Base-by-base conservation (phyloP, 2,797 vertebrate species). In the Limnodromus scolopaceus region DNA sequence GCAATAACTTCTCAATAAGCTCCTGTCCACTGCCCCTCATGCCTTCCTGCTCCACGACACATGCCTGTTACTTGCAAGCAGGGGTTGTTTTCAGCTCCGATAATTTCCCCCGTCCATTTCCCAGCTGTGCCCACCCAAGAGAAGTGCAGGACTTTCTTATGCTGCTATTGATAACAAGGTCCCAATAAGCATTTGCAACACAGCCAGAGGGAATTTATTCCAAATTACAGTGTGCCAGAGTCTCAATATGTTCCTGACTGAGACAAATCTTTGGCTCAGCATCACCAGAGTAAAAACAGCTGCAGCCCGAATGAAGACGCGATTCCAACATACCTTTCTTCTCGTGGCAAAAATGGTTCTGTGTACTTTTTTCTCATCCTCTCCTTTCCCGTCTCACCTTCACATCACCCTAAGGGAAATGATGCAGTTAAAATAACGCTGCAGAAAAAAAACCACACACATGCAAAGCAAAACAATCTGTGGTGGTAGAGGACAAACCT, bases 211-310 rank as follows among this genome's bases (percentile, higher is more conserved):
- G 39, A 91, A 95, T 48, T 58, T 82, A 69, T 89, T 92, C 74
- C 77, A 91, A 96, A 88, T 76, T 41, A 75, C 49, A 82, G 38
- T 6, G 6, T 79, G 80, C 92, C 81, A 89, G 70, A 82, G 45
- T 70, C 69, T 94, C 92, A 93, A 87, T 89, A 41, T 39, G 74
- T 74, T 96, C 74, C 90, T 63, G 72, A 91, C 85, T 58, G 90
- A 96, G 70, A 84, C 30, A 87, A 93, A 84, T 79, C 71, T 88
- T 86, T 66, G 54, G 46, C 72, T 92, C 39, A 69, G 41, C n/a
- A 39, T 2, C 57, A 25, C 70, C 88, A 82, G 84, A 92, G 70
- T 16, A 65, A 92, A 90, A 95, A 86, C 77, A 95, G 61, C 76
- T 94, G 74, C 58, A 87, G 88, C 84, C 10, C 20, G 18, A 88